Conservation (phyloP, 2,797 vertebrate species). For the Iguana delicatissima region DNA sequence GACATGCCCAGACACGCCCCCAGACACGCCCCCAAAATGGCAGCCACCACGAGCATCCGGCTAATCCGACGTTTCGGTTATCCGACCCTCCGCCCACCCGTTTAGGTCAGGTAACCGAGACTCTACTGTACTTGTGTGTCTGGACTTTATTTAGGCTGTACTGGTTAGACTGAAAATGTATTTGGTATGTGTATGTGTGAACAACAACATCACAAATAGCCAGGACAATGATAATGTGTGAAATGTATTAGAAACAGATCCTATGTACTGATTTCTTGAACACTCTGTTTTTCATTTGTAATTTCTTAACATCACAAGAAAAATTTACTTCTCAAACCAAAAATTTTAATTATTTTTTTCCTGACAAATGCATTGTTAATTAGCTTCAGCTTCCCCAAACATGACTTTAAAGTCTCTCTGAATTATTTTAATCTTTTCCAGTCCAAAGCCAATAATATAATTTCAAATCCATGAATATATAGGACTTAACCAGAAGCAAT, state of each 20-base stretch:
- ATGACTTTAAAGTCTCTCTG: background rate
- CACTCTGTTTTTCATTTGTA: constrained; percentile 9
- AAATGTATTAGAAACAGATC: background rate
- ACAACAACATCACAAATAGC: background rate
- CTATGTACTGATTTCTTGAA: background rate
- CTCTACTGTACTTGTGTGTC: background rate
- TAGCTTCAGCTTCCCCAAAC: constrained; percentile 34
- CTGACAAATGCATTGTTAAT: constrained; percentile 48
- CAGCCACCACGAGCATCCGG: too few relatives aligned
- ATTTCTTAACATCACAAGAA: background rate
- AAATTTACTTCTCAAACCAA: constrained; percentile 20
- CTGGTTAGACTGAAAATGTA: background rate
- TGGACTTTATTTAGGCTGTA: background rate
- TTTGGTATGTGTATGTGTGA: background rate
- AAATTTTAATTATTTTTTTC: constrained; percentile 1
- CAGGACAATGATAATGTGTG: background rate
- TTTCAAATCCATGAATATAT: constrained; percentile 20
- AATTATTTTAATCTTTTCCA: constrained; percentile 48
- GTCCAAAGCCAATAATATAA: constrained; percentile 45
- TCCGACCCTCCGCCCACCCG: too few relatives aligned
- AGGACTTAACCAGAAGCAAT: background rate
- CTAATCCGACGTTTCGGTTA: too few relatives aligned
- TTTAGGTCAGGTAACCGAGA: too few relatives aligned
- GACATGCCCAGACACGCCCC: too few relatives aligned
- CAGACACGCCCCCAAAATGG: too few relatives aligned